Conservation (phyloP, 2,113 vertebrate genomes). For the Tetrao urogallus region DNA sequence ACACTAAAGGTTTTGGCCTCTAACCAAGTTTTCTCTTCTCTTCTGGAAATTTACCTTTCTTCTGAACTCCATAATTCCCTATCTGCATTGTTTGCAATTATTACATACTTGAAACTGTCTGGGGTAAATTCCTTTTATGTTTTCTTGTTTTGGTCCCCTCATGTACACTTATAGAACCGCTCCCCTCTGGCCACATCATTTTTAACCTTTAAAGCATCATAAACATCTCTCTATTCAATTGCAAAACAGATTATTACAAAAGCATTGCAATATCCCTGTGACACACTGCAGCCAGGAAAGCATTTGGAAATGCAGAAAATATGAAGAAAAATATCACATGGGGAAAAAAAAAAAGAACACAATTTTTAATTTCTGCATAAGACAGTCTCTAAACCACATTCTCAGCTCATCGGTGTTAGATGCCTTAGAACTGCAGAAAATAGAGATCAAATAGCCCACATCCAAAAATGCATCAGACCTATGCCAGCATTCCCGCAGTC, state of each 20-base stretch:
- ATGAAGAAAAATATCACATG: neutral
- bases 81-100: neutral
- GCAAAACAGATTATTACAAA: neutral
- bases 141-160: neutral
- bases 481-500: neutral
- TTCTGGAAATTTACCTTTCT: neutral
- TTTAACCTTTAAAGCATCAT: neutral
- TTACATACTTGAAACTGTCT: neutral
- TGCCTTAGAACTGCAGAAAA: neutral
- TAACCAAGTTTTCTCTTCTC: neutral
- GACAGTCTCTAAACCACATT: rapidly evolving
- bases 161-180: neutral
- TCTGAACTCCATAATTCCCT: neutral
- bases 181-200: neutral
- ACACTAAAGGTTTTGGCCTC: neutral
- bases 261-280: neutral
- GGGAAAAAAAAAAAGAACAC: neutral
- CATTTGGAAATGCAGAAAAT: neutral
- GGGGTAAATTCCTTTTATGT: neutral
- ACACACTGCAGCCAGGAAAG: neutral
- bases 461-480: neutral
- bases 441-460: rapidly evolving
- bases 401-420: neutral
- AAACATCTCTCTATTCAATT: neutral
- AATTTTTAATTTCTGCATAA: neutral